Base-by-base conservation (phyloP, 2,797 vertebrate species). In the Otolemur crassicaudatus region DNA sequence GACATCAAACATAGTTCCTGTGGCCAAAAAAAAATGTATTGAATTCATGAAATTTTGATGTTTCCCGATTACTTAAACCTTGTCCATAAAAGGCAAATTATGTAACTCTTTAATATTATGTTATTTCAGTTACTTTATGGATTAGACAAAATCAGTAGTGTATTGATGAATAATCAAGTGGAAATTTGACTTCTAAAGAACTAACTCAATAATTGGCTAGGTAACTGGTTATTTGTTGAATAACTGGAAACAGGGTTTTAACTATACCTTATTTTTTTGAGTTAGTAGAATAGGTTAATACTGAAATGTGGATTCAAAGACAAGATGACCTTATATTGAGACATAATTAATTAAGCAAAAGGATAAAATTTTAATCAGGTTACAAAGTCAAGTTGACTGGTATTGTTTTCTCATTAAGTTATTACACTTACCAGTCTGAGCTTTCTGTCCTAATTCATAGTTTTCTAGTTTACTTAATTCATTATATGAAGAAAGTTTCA, bases 401-500 rank as follows among this genome's bases (percentile, higher is more conserved):
- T 8, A 61, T 22, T 49, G 29, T 87, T 91, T 95, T 90, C 80
- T 29, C 3, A 81, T 61, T 87, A 87, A 93, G 69, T 40, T 63
- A 77, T 34, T 70, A 0, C 7, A 84, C 9, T 95, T 87, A 61
- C 46, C 4, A 72, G 20, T 14, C 16, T 85, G 2, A 4, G 40
- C 2, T 91, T 94, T 70, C 27, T 81, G 67, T 75, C 13, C n/a
- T 73, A 85, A 82, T 63, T 85, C 63, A 14, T 67, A 27, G 34
- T 63, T 88, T 82, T 87, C 84, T 27, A 53, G 29, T 96, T 77
- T 43, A 83, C 53, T 94, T 94, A 79, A 90, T 23, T 29, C 11
- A 60, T 49, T 80, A 46, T 67, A 46, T 89, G n/a, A 87, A 60
- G 37, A 60, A 94, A 75, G 4, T n/a, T 83, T 75, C 34, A 60